Evolutionary conservation across 2,113 vertebrate species (phyloP).

Genomic region (Atlantisia rogersi): DNA sequence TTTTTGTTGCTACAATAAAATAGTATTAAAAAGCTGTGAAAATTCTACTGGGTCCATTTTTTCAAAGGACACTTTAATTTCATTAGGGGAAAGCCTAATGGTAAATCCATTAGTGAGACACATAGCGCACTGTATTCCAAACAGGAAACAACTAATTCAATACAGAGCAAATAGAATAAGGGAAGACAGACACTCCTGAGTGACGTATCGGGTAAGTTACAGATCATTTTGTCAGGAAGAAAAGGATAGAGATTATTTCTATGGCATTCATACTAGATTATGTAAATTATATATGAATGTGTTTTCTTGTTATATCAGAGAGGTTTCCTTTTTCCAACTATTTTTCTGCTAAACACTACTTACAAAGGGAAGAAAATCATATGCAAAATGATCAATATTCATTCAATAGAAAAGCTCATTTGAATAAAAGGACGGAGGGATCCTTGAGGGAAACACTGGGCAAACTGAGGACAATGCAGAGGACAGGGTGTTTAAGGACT

Average conservation of each 20-base stretch:
- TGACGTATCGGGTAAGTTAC: not conserved
- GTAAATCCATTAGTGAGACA: not conserved
- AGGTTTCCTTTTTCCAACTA: not conserved
- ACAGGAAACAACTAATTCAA: slow-evolving; percentile 39
- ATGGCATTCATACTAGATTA: not conserved
- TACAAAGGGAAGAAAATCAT: no score
- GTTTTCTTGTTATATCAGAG: not conserved
- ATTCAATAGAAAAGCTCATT: not conserved
- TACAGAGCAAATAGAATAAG: slow-evolving; percentile 28
- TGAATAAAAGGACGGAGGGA: not conserved
- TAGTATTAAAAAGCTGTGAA: not conserved
- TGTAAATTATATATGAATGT: not conserved
- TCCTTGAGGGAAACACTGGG: not conserved
- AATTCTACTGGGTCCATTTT: not conserved
- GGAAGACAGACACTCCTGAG: not conserved
- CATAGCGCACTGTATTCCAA: not conserved
- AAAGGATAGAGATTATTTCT: not conserved
- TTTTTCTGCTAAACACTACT: not conserved
- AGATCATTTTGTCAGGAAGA: not conserved
- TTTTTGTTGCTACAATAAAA: not conserved
- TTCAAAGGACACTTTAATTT: not conserved
- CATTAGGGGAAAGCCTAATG: not conserved
- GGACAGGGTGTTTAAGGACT: not conserved
- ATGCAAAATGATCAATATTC: not conserved
- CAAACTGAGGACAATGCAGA: not conserved